Evolutionary conservation across 2,113 vertebrate species (phyloP).

Genomic region (Amia ocellicauda): DNA sequence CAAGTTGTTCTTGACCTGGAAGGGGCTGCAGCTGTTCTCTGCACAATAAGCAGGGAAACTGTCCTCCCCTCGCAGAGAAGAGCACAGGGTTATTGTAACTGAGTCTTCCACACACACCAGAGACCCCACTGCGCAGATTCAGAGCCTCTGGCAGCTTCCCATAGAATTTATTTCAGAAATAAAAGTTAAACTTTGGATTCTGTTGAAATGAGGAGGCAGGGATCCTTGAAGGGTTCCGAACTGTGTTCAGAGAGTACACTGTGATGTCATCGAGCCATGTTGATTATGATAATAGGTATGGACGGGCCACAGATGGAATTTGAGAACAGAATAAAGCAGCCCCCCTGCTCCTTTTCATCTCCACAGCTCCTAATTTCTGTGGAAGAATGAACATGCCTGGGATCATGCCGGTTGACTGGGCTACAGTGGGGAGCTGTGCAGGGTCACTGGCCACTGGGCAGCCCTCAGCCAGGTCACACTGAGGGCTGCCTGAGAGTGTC

Average conservation of each 20-base stretch:
- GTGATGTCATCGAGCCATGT: conserved; percentile 3
- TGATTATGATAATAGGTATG: conserved; percentile 18
- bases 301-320: conserved; percentile 14
- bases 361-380: conserved; percentile 10
- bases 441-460: conserved; percentile 16
- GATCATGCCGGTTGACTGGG: conserved; percentile 33
- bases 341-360: conserved; percentile 19
- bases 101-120: no score
- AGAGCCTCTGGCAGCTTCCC: no score
- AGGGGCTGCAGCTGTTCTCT: conserved; percentile 12
- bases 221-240: not conserved
- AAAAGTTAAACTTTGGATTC: not conserved
- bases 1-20: conserved; percentile 7
- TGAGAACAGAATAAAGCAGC: conserved; percentile 10
- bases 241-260: conserved; percentile 8
- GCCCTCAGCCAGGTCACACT: conserved; percentile 12
- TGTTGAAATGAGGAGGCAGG: not conserved
- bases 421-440: conserved; percentile 27
- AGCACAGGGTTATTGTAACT: no score
- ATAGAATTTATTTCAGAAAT: no score
- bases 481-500: no score
- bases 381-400: conserved; percentile 21
- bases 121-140: no score
- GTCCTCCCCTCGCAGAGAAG: no score
- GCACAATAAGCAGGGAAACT: no score